phyloP scores from a whole-genome alignment of 2,888 invertebrate species.

The Aproaerema taeniolella region DNA sequence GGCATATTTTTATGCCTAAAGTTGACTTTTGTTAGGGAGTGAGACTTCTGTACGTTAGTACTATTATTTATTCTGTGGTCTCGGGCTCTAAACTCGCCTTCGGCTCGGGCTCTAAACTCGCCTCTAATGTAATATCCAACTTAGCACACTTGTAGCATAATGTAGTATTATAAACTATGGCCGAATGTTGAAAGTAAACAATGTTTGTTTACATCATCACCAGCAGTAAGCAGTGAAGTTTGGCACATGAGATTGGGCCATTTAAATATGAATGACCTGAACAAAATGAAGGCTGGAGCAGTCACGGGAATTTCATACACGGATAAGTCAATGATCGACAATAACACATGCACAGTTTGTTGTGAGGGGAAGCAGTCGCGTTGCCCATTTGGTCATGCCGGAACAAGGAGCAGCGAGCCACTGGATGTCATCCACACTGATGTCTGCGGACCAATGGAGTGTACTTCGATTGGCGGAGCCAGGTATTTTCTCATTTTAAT shows the following conservation, averaged over 20 bases:
- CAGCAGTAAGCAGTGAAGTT: no score
- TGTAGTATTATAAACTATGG: no score
- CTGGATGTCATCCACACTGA: slow-evolving; percentile 17
- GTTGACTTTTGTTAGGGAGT: no score
- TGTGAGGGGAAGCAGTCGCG: slow-evolving; percentile 30
- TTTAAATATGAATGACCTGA: slow-evolving; percentile 15
- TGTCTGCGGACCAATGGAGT: slow-evolving; percentile 15
- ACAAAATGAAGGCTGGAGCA: slow-evolving; percentile 17
- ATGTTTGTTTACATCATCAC: no score
- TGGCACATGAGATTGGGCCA: slow-evolving; percentile 24
- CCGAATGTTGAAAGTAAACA: no score
- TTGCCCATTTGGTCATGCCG: slow-evolving; percentile 22
- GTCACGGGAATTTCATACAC: slow-evolving; percentile 18
- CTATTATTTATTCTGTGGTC: no score
- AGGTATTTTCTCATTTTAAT: slow-evolving; percentile 32
- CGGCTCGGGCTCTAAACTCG: no score
- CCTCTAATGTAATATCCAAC: no score
- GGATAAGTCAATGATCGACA: slow-evolving; percentile 15
- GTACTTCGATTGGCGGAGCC: slow-evolving; percentile 17
- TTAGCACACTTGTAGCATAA: no score
- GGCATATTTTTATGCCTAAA: no score
- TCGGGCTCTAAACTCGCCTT: no score
- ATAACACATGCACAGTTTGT: slow-evolving; percentile 17
- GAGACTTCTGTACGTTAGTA: no score
- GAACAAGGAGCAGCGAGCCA: slow-evolving; percentile 18